These are phyloP conservation scores for Ammospiza caudacuta DNA, from an alignment of 2,113 vertebrate genomes.

Conservation along the genomic window DNA sequence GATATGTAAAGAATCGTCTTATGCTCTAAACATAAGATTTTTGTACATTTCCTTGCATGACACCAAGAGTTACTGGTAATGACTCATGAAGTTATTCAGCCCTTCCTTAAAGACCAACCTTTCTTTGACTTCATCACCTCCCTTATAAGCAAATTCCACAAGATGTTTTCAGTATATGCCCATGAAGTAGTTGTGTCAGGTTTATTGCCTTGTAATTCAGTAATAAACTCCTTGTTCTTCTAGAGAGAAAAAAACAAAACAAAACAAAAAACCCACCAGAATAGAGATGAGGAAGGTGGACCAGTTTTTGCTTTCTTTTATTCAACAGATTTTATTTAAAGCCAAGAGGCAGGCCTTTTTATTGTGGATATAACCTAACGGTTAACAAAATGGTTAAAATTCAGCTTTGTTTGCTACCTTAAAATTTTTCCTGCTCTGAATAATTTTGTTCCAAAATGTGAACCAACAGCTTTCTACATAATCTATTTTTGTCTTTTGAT, in stretches of 20 bases:
- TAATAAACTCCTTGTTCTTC: not conserved
- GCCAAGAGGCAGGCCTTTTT: not conserved
- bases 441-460: not conserved
- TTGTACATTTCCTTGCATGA: not conserved
- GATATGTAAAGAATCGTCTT: not conserved
- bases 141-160: conserved; percentile 28
- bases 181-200: not conserved
- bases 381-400: not conserved
- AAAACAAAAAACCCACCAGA: not conserved
- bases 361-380: not conserved
- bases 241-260: not conserved
- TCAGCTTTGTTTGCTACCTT: not conserved
- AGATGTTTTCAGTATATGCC: not conserved
- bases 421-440: not conserved
- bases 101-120: not conserved
- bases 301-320: not conserved
- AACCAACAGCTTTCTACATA: not conserved
- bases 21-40: not conserved
- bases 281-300: not conserved
- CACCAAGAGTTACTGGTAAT: not conserved
- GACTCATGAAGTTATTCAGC: conserved; percentile 31
- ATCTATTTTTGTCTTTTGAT: not conserved
- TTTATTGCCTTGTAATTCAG: conserved; percentile 11
- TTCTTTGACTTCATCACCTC: conserved; percentile 27
- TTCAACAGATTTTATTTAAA: not conserved